Base-by-base conservation (phyloP, 2,797 vertebrate species). In the Gymnocypris eckloni region DNA sequence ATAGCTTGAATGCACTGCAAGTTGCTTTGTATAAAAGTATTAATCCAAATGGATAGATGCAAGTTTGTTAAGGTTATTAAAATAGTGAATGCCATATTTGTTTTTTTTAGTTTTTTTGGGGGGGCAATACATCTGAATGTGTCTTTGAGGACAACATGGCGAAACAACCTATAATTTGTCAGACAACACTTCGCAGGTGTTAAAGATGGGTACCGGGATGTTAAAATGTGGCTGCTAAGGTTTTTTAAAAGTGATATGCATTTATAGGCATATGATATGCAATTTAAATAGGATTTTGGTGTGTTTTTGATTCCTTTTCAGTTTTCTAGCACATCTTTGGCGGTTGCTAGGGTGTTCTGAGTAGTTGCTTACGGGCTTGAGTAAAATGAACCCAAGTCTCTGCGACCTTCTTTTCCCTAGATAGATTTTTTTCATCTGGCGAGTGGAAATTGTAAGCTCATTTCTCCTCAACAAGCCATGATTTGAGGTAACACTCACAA, bases 1-100 rank as follows among this genome's bases (percentile, higher is more conserved):
- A 54, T 37, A 56, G 64, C 37, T 71, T 82, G 67, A 71, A 82
- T 54, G 66, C 80, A 54, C 37, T 7, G 48, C 45, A 39, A 71
- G 33, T 70, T 5, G 22, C 37, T 69, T 82, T 82, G 37, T 28
- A 71, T 33, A 69, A n/a, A 56, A 43, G 28, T 13, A 13, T 69
- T 12, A 6, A 18, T 69, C 48, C 50, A 25, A n/a, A 43, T 43
- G 66, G 22, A 82, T 10, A 69, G 33, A 54, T 56, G 50, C 25
- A 10, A 56, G 54, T 56, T 56, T 71, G 22, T 43, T 41, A 43
- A 39, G 80, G 64, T 43, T 39, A 82, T 33, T 18, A 56, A 82
- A 56, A 56, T 39, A 12, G 48, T 1, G 10, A 70, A 52, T 22
- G 3, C 9, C 8, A n/a, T 59, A 28, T 28, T 28, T 28, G 25